A percentile compares a stretch with the other conserved stretches of the same genome.
Evolutionary conservation across 1,140 invertebrate genomes (phyloP).

Genomic region (Aethina tumida): DNA sequence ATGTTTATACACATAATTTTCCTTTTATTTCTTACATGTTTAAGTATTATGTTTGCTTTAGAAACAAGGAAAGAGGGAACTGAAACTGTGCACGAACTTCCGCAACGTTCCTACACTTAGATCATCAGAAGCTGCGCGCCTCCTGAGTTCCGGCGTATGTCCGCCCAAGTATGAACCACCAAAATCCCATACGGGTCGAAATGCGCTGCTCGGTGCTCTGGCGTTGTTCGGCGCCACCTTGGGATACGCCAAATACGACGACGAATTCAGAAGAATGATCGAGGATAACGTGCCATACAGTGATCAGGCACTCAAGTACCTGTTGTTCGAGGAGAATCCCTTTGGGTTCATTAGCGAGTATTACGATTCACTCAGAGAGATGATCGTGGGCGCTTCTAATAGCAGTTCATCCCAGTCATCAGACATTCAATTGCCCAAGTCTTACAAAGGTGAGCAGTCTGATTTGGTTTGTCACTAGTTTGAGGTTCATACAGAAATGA

Average conservation of each 20-base stretch:
- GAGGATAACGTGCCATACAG: constrained; percentile 56
- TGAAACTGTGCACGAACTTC: background rate
- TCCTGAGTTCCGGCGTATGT: no score
- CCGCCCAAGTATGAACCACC: background rate
- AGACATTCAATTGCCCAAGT: no score
- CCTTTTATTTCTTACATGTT: no score
- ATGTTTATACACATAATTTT: no score
- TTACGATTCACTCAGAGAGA: no score
- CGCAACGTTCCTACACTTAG: constrained; percentile 6
- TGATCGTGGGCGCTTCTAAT: no score
- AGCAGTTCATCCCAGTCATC: no score
- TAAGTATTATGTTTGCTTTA: no score
- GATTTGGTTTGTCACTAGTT: constrained; percentile 2
- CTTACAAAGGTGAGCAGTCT: constrained; percentile 4
- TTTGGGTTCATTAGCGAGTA: constrained; percentile 8
- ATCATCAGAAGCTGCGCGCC: background rate
- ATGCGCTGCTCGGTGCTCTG: constrained; percentile 27
- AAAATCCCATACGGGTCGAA: constrained; percentile 1
- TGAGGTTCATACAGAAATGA: background rate
- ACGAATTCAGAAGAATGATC: constrained; percentile 52
- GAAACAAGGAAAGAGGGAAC: no score
- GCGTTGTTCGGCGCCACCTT: constrained; percentile 46
- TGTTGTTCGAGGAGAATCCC: constrained; percentile 53
- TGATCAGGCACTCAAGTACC: constrained; percentile 52
- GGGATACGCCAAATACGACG: constrained; percentile 58